phyloP scores from a whole-genome alignment of 2,113 vertebrate species.

The Apus apus region DNA sequence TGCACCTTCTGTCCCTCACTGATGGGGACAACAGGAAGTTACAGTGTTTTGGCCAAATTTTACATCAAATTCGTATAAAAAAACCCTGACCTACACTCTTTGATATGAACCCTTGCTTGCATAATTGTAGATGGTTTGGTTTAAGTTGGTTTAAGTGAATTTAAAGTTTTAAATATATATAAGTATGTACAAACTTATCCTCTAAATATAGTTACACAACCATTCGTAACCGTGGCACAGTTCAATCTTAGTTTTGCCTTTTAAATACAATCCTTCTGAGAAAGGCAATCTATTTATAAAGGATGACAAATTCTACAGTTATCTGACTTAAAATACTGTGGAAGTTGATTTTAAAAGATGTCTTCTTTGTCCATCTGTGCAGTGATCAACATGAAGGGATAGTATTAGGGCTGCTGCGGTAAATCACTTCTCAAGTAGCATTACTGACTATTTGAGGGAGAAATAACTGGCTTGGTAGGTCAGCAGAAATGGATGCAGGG shows the following conservation, averaged over 20 bases:
- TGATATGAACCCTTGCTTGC: not conserved
- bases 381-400: not conserved
- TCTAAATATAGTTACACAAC: not conserved
- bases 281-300: not conserved
- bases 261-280: not conserved
- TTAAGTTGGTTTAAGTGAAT: not conserved
- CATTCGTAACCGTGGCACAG: not conserved
- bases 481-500: not conserved
- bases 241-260: not conserved
- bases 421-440: constrained; percentile 15
- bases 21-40: not conserved
- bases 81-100: not conserved
- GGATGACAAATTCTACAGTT: not conserved
- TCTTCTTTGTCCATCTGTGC: not conserved
- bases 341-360: constrained; percentile 12
- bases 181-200: not conserved
- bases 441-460: constrained; percentile 13
- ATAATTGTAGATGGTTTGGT: not conserved
- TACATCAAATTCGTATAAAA: not conserved
- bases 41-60: not conserved
- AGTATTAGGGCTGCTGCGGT: not conserved
- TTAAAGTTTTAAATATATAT: not conserved
- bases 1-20: not conserved
- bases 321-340: not conserved
- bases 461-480: constrained; percentile 15